Conservation (phyloP, 1,140 invertebrate species). For the Hycleus cichorii region DNA sequence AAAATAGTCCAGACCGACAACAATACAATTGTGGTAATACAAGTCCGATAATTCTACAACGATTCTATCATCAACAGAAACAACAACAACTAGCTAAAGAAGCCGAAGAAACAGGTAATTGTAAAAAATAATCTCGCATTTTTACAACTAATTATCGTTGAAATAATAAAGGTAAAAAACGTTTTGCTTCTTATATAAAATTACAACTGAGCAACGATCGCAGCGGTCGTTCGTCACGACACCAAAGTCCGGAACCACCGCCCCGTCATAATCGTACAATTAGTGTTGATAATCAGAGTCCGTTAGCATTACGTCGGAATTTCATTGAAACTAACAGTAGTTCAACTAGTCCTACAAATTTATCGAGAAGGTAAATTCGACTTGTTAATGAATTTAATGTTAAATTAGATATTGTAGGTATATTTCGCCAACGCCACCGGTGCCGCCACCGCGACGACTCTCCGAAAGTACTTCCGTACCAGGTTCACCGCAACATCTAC, state of each 20-base stretch:
- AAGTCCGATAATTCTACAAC: slow-evolving; percentile 55
- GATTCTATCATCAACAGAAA: slow-evolving; percentile 56
- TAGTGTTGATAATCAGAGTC: slow-evolving; percentile 45
- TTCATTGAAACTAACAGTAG: slow-evolving; percentile 45
- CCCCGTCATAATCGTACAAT: slow-evolving; percentile 53
- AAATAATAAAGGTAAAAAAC: slow-evolving; percentile 44
- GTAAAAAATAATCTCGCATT: neutral
- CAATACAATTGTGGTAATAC: slow-evolving; percentile 46
- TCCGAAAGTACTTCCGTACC: slow-evolving; percentile 62
- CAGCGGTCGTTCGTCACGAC: slow-evolving; percentile 39
- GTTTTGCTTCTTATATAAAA: slow-evolving; percentile 72
- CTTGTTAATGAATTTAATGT: neutral
- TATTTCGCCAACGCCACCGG: slow-evolving; percentile 59
- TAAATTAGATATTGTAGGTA: slow-evolving; percentile 40
- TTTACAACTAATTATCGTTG: neutral
- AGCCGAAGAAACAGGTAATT: slow-evolving; percentile 33
- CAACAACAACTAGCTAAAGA: slow-evolving; percentile 43
- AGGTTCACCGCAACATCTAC: slow-evolving; percentile 58
- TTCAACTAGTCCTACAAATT: slow-evolving; percentile 46
- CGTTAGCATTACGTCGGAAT: slow-evolving; percentile 52
- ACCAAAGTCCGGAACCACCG: slow-evolving; percentile 57
- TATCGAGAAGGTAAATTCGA: slow-evolving; percentile 46
- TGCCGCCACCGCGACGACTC: slow-evolving; percentile 57
- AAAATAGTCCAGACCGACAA: slow-evolving; percentile 14
- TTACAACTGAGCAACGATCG: slow-evolving; percentile 49